Conservation (phyloP, 2,113 vertebrate genomes). For the Apeltes quadracus region DNA sequence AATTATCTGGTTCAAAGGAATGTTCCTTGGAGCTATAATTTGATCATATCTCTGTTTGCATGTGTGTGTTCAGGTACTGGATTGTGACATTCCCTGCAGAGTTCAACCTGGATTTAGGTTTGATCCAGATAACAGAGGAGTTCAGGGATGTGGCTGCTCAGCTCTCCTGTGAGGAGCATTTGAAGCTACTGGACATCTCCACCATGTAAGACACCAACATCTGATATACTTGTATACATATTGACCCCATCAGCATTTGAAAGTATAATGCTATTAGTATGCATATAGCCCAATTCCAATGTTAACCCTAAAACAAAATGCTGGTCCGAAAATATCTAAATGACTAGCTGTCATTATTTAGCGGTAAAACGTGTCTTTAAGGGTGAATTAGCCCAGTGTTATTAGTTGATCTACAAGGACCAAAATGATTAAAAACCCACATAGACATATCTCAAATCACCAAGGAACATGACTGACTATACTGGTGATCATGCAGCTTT, state of each 20-base stretch:
- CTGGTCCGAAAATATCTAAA: neutral
- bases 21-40: neutral
- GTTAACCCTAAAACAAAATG: neutral
- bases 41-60: neutral
- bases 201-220: conserved; percentile 87
- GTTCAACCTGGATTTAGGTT: conserved; percentile 95
- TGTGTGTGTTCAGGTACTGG: conserved; percentile 88
- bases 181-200: conserved; percentile 95
- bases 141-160: conserved; percentile 89
- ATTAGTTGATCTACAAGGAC: neutral
- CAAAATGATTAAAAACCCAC: neutral
- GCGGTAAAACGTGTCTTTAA: neutral
- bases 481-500: neutral
- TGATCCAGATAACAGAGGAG: conserved; percentile 92
- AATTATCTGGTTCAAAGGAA: neutral
- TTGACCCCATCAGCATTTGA: neutral
- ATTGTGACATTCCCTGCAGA: conserved; percentile 96
- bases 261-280: neutral
- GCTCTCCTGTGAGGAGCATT: conserved; percentile 89
- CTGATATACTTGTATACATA: neutral
- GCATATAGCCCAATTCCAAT: neutral
- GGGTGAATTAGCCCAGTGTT: neutral
- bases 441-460: neutral
- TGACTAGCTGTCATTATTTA: neutral
- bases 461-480: neutral